Evolutionary conservation across 2,797 vertebrate genomes (phyloP), one percentile per base, ranked within the genome.

Genomic region (Xiphophorus birchmanni): DNA sequence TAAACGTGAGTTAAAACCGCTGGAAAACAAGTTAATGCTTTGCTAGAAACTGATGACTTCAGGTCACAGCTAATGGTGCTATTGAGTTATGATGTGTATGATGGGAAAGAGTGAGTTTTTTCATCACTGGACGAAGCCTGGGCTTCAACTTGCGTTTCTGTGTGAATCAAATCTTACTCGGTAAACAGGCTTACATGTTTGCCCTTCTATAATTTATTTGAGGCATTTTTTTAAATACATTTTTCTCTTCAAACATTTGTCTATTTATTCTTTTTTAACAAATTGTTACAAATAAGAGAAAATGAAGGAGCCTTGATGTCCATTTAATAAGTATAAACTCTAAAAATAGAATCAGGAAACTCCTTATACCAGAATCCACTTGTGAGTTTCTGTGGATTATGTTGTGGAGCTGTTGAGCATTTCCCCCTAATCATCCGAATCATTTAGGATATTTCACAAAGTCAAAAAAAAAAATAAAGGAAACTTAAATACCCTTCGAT

Each of bases 391-490:
- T 81, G 78, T 63, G 81, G 82, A 40, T 86, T 82, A 75, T 78
- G 74, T 75, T 52, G 73, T 81, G 74, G n/a, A 44, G 73, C 74
- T 35, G 35, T 76, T 23, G 74, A 75, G 77, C 58, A 73, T 83
- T 87, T 81, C 56, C 75, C 56, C 67, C 75, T 85, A 78, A 84
- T 87, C 83, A 58, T 65, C 29, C 67, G 37, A 82, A 56, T 74
- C 60, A 77, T 71, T 71, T 71, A 58, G 54, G 65, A 72, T 82
- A 75, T 82, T 29, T 83, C 58, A 44, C 32, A 73, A 42, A 45
- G 72, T 52, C 71, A 67, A 71, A 82, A 87, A 87, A 87, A 82
- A 81, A 88, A 90, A 67, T n/a, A 42, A 40, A 89, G 83, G 87
- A 83, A 71, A n/a, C 72, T 52, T 47, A 85, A 81, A 81, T 81